Evolutionary conservation across 2,113 vertebrate species (phyloP), one percentile per base, ranked within the genome.

Genomic region (Canis aureus): DNA sequence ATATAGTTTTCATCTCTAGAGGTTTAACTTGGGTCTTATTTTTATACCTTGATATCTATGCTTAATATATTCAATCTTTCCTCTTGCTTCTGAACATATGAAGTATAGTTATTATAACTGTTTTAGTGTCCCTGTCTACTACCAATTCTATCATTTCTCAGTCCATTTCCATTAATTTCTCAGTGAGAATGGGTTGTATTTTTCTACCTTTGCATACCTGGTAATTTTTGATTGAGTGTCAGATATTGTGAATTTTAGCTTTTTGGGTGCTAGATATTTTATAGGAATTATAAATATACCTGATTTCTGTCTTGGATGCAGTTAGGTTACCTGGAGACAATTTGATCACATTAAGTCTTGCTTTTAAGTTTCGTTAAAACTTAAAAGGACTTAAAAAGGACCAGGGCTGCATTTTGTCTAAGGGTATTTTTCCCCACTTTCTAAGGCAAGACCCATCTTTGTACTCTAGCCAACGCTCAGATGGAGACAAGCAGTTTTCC

Each of bases 111-210:
- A 55, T 95, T 84, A 62, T 95, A 92, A 83, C 35, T 74, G 11
- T 85, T 71, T 66, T 32, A 51, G 1, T 66, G 3, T 81, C 29
- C 38, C 81, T 71, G 12, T 86, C 15, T 83, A 78, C 49, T 81
- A 78, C 49, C 76, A 60, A 60, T 80, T 97, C 79, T 91, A 7
- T n/a, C 23, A 74, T 89, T 89, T 93, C 57, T 93, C 15, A 69
- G 59, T 93, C 32, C 53, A 19, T 88, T 93, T 93, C 43, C 60
- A 32, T 51, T 74, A 19, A 62, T 35, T 92, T 92, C 19, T 88
- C 38, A 60, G 51, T 87, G 20, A 74, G 71, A 76, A 76, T 74
- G 29, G 5, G 38, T 92, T 62, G 0, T 74, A 67, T 76, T 89
- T 85, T 74, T 78, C 57, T 74, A 43, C n/a, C 55, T 80, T 86